Base-by-base conservation (phyloP, 2,888 invertebrate genomes). In the Scrobipalpa costella region DNA sequence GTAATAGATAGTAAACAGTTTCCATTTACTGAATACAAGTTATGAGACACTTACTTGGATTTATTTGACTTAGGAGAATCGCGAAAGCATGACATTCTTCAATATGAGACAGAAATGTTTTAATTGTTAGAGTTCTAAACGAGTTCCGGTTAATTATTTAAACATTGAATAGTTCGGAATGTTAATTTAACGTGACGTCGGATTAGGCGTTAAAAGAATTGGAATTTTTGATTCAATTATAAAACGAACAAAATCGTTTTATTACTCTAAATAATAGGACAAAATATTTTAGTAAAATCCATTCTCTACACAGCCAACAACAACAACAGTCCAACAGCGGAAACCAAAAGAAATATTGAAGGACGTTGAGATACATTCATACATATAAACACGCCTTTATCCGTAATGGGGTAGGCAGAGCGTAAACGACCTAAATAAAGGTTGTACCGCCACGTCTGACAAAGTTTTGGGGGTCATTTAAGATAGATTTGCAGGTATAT, bases 121-220 rank as follows among this genome's bases (percentile, higher is more conserved):
- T 58, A 62, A 63, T 63, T 63, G 49, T 63, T 50, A 36, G 33
- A 63, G 33, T 55, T 49, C 57, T 21, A 50, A 63, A 63, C 58
- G n/a, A 49, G 58, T 63, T 50, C 17, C 34, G 21, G 8, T 38
- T 36, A 52, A 13, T n/a, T 40, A 47, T 60, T 52, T 38, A 38
- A 33, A 21, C n/a, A 49, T 57, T 36, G 13, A 57, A 40, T 44
- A 21, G 13, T n/a, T 15, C 44, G 21, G 52, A 52, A 61, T 61
- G 61, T 34, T 52, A 44, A 60, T 44, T 15, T 11, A 40, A 58
- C 38, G 34, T 58, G 57, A 58, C 57, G 38, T 36, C 36, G 19
- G 50, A 27, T 9, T 21, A 21, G 21, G 50, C 21, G 50, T 49
- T 49, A 17, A 17, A 17, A 6, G 17, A 15, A 19, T 49, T 49